These are phyloP conservation scores for Epizoanthus scotinus DNA, from an alignment of 92 coral and sea anemone species.

Conservation along the genomic window DNA sequence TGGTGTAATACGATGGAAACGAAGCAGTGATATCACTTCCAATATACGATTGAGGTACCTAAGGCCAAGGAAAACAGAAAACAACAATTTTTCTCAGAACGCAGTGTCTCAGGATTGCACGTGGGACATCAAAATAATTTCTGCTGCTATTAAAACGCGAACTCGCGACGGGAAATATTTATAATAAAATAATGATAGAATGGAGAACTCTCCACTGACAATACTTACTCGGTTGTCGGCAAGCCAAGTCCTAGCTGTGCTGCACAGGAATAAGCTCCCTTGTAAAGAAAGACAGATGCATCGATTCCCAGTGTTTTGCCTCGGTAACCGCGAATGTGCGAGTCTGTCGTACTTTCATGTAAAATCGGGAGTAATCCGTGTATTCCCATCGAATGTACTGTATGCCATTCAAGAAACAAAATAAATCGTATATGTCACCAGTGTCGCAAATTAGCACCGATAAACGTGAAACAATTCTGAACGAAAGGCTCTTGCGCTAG, in stretches of 20 bases:
- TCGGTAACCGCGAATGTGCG: constrained; percentile 16
- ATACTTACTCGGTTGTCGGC: constrained; percentile 50
- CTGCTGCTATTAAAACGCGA: too few relatives aligned
- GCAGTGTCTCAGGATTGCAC: constrained; percentile 6
- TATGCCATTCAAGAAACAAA: too few relatives aligned
- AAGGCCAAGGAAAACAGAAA: not conserved
- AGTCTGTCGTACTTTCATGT: constrained; percentile 23
- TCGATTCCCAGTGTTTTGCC: constrained; percentile 49
- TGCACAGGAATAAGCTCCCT: constrained; percentile 51
- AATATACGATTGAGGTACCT: constrained; percentile 32
- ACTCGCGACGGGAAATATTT: not conserved
- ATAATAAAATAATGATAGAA: not conserved
- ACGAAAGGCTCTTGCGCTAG: too few relatives aligned
- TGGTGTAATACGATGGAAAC: constrained; percentile 27
- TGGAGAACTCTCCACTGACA: not conserved
- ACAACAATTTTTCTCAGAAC: not conserved
- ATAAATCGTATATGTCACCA: not conserved
- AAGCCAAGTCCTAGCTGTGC: constrained; percentile 41
- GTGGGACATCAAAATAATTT: too few relatives aligned
- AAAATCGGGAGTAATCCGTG: constrained; percentile 39
- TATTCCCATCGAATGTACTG: constrained; percentile 47
- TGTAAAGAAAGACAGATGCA: constrained; percentile 47
- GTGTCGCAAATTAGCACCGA: not conserved
- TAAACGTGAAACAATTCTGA: too few relatives aligned
- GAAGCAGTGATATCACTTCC: constrained; percentile 31